Evolutionary conservation across 2,888 invertebrate species (phyloP), one percentile per base, ranked within the genome.

Genomic region (Phalangium opilio): DNA sequence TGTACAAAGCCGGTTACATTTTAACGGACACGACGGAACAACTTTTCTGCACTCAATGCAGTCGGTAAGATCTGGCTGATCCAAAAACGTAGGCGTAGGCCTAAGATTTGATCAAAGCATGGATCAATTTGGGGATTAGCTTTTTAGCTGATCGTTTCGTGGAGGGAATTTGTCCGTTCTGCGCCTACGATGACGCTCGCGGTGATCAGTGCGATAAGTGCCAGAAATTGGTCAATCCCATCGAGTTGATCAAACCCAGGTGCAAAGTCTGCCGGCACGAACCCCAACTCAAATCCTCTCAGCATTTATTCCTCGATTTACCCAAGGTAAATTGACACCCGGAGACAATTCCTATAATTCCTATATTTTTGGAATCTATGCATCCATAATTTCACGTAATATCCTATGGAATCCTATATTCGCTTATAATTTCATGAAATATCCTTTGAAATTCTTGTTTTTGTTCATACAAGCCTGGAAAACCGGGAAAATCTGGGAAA

Each of bases 121-220:
- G n/a, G n/a, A n/a, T n/a, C n/a, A 14, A 42, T 43, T n/a, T n/a
- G n/a, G n/a, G n/a, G n/a, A n/a, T 14, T 19, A 65, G 67, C 41
- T 70, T 71, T 58, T 55, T 70, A 44, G 70, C 70, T 1, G 75
- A 76, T 59, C 67, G 93, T 44, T 99, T 95, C 68, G 96, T 98
- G 0, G 91, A 93, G 67, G 98, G 98, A 18, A 84, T 75, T 0
- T 99, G 98, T 65, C 96, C 95, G 0, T 77, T 84, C 41, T 99
- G 98, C 62, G 74, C 73, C 3, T 96, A 85, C 67, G 84, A 83
- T 57, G 83, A 85, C 64, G 96, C 98, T 0, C 75, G 98, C 36
- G 98, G 98, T 2, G 98, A 99, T 70, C 98, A 99, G 67, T 98
- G 98, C 65, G 98, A 99, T 67, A 83, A 82, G 56, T 98, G 98